These are phyloP conservation scores for Heteromormyrus szaboi DNA, from an alignment of 2,797 vertebrate species.

Conservation along the genomic window DNA sequence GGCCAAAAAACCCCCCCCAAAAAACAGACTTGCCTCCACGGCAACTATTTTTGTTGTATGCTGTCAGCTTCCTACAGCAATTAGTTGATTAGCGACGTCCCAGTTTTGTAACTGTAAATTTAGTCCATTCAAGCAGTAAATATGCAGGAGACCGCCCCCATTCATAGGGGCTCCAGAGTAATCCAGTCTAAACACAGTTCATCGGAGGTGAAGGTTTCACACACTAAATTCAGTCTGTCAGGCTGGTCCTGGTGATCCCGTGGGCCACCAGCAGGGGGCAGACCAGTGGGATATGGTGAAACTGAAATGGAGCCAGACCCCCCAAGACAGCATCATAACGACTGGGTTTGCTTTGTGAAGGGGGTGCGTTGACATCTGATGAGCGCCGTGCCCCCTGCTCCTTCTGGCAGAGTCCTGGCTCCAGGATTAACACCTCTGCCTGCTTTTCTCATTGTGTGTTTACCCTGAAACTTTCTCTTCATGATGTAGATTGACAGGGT, in stretches of 20 bases:
- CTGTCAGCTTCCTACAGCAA: constrained; percentile 21
- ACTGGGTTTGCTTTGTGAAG: background rate
- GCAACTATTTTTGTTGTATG: constrained; percentile 42
- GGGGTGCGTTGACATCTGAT: background rate
- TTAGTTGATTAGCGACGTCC: background rate
- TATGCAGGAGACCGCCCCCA: background rate
- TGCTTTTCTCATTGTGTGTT: background rate
- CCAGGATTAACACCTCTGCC: background rate
- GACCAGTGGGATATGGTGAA: background rate
- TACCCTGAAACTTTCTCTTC: background rate
- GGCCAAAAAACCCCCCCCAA: constrained; percentile 38
- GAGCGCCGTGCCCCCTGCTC: background rate
- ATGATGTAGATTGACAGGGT: background rate
- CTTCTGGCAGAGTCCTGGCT: background rate
- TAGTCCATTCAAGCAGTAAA: background rate
- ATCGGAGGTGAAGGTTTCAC: background rate
- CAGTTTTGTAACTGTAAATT: background rate
- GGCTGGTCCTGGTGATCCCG: background rate
- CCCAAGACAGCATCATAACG: background rate
- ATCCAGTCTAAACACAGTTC: background rate
- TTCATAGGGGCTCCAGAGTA: background rate
- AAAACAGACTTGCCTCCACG: constrained; percentile 33
- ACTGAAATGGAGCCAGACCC: background rate
- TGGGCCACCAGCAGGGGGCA: background rate
- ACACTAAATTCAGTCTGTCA: background rate